Evolutionary conservation across 2,888 invertebrate genomes (phyloP), one percentile per base, ranked within the genome.

Genomic region (Gisinianus flammeolus): DNA sequence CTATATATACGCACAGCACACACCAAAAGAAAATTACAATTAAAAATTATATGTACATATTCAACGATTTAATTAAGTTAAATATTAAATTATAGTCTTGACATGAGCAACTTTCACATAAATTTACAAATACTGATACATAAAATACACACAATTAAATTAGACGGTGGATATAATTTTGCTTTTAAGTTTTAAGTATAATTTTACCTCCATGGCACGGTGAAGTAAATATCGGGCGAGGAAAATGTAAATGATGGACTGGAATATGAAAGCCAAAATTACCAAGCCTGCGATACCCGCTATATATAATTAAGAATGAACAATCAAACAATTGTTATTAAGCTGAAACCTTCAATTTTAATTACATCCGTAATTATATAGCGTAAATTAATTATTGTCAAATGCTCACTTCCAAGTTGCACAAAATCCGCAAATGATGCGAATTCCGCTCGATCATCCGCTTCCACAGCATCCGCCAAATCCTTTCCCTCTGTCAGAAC

Each of bases 271-370:
- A 5, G 75, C 24, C n/a, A 79, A 66, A 33, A 81, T 56, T 54
- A 75, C 68, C 76, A 83, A 67, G 22, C 81, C 76, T 44, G 81
- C 70, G 56, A 74, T 76, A 24, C 81, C 81, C 31, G 79, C 82
- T 82, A 58, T 16, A 76, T n/a, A n/a, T n/a, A n/a, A n/a, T n/a
- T n/a, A 35, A 19, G 19, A 44, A 44, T 6, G 44, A 44, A 44
- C n/a, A n/a, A n/a, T n/a, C n/a, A n/a, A n/a, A n/a, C n/a, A n/a
- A 44, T 4, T 6, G 44, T 4, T 19, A 44, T 44, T n/a, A n/a
- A n/a, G n/a, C n/a, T n/a, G n/a, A n/a, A n/a, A n/a, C n/a, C 19
- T 44, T 44, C 2, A 35, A 35, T 35, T 35, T 35, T 35, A 5
- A 44, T 16, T 44, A 44, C 44, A 44, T 44, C 12, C 1, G 6